These are phyloP conservation scores for Neocloeon triangulifer DNA, from an alignment of 1,140 invertebrate genomes.

Conservation along the genomic window DNA sequence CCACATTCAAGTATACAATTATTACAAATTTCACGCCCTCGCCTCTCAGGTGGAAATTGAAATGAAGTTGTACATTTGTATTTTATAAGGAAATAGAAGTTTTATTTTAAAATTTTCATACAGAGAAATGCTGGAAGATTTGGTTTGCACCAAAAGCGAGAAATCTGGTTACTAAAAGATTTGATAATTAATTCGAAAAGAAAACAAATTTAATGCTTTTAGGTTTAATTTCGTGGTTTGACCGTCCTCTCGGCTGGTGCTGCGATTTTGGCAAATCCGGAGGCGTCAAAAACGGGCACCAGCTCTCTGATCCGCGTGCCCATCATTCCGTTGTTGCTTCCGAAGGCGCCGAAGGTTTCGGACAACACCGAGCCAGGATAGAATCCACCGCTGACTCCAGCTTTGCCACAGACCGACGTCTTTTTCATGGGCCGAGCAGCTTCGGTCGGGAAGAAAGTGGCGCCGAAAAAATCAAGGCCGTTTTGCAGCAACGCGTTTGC, in stretches of 20 bases:
- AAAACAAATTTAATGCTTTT: too few relatives aligned
- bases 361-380: neutral
- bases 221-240: slow-evolving; percentile 44
- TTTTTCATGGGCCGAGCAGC: slow-evolving; percentile 29
- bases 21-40: too few relatives aligned
- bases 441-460: slow-evolving; percentile 64
- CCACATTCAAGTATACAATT: too few relatives aligned
- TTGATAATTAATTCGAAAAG: too few relatives aligned
- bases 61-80: too few relatives aligned
- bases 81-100: too few relatives aligned
- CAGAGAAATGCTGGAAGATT: too few relatives aligned
- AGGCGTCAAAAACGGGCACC: slow-evolving; percentile 57
- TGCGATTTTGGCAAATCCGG: slow-evolving; percentile 53
- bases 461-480: slow-evolving; percentile 63
- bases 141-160: too few relatives aligned
- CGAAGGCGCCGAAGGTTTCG: neutral
- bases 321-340: slow-evolving; percentile 3
- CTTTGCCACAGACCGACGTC: neutral
- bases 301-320: slow-evolving; percentile 39
- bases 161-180: too few relatives aligned
- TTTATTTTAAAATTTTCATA: too few relatives aligned
- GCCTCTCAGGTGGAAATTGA: too few relatives aligned
- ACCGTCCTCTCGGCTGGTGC: slow-evolving; percentile 50
- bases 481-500: slow-evolving; percentile 55
- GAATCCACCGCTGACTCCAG: neutral